phyloP scores from a whole-genome alignment of 2,113 vertebrate genomes.

The Sander vitreus region DNA sequence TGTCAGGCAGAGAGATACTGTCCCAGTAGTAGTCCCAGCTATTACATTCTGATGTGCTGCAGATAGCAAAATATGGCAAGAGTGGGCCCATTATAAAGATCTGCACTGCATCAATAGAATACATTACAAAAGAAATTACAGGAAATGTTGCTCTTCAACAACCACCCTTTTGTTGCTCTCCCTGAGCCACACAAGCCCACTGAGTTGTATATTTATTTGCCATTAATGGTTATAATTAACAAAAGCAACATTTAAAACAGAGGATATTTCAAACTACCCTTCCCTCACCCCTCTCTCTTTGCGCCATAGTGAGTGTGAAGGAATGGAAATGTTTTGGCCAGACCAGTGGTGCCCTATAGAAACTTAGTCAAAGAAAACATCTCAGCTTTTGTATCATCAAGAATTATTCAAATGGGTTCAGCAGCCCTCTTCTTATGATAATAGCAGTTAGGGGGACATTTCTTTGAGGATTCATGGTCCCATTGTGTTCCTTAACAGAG shows the following conservation, averaged over 20 bases:
- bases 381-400: slow-evolving; percentile 74
- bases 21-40: slow-evolving; percentile 78
- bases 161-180: slow-evolving; percentile 16
- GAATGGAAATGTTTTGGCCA: slow-evolving; percentile 77
- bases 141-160: slow-evolving; percentile 50
- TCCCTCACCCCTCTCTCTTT: slow-evolving; percentile 25
- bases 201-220: slow-evolving; percentile 45
- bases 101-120: slow-evolving; percentile 67
- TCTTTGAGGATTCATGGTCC: slow-evolving; percentile 79
- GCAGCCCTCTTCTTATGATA: slow-evolving; percentile 82
- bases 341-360: slow-evolving; percentile 61
- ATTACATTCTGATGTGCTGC: slow-evolving; percentile 78
- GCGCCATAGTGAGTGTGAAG: slow-evolving; percentile 60
- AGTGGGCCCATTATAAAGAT: slow-evolving; percentile 77
- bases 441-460: slow-evolving; percentile 73
- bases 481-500: slow-evolving; percentile 74
- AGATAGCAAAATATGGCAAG: slow-evolving; percentile 69
- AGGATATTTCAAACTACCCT: slow-evolving; percentile 43
- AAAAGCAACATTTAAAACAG: slow-evolving; percentile 36
- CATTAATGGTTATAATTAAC: slow-evolving; percentile 26
- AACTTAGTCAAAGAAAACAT: slow-evolving; percentile 79
- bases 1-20: slow-evolving; percentile 77
- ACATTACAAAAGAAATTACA: slow-evolving; percentile 67
- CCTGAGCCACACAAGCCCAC: neutral
- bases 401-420: slow-evolving; percentile 81